Percentiles rank a stretch among this genome's conserved stretches.
Evolutionary conservation across 30 jellyfish, hydroid and myxozoan genomes (phyloP).

Genomic region (Morbakka virulenta): DNA sequence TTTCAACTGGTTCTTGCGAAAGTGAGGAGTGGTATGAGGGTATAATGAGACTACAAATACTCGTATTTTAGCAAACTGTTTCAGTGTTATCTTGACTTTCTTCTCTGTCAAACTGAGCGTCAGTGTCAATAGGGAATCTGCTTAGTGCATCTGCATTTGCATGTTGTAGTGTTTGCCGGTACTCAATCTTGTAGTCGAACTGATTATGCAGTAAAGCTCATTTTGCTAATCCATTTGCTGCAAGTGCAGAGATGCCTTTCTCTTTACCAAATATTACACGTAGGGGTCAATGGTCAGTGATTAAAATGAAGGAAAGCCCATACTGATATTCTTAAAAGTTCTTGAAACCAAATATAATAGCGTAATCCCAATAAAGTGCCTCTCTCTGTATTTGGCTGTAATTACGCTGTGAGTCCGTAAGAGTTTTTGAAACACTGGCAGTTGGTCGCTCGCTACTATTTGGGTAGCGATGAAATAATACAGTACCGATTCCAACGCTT

Average conservation of each 20-base stretch:
- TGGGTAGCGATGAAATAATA: no score
- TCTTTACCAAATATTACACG: constrained; percentile 14
- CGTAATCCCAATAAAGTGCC: no score
- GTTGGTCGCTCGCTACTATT: constrained; percentile 46
- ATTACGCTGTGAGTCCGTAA: no score
- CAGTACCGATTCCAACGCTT: no score
- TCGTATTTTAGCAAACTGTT: neutral
- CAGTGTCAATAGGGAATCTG: constrained; percentile 11
- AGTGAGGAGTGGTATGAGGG: constrained; percentile 11
- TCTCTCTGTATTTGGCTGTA: constrained; percentile 23
- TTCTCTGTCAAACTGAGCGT: constrained; percentile 18
- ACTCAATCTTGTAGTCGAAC: constrained; percentile 15
- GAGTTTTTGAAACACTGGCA: constrained; percentile 15
- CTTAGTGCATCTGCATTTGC: constrained; percentile 39
- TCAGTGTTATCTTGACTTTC: neutral
- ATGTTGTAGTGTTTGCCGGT: constrained; percentile 33
- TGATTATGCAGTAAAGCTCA: constrained; percentile 30
- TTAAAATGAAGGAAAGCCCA: constrained; percentile 9
- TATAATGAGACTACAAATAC: constrained; percentile 6
- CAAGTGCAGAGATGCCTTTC: constrained; percentile 5
- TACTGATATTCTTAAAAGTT: constrained; percentile 13
- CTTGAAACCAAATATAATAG: neutral
- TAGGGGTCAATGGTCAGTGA: constrained; percentile 41
- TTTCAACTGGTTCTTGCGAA: constrained; percentile 3
- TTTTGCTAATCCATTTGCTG: constrained; percentile 36